Conservation (phyloP, 1,140 invertebrate species). For the Physella acuta region DNA sequence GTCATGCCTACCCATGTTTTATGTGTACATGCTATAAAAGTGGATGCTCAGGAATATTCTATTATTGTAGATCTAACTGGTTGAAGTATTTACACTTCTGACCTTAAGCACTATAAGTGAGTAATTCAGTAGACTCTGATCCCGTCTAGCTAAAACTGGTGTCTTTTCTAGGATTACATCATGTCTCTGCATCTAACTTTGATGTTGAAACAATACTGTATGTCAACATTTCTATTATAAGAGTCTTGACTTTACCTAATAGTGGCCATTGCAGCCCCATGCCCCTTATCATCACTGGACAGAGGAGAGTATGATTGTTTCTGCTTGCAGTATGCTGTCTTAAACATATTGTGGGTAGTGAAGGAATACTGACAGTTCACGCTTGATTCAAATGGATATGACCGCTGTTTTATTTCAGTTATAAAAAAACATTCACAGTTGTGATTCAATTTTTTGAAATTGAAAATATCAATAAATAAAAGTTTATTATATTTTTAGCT, state of each 20-base stretch:
- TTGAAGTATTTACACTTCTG: too few relatives aligned
- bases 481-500: neutral
- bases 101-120: neutral
- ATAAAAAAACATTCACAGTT: neutral
- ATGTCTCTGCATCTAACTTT: neutral
- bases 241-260: neutral
- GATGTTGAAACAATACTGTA: neutral
- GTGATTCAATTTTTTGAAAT: neutral
- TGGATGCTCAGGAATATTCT: too few relatives aligned
- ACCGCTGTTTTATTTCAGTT: neutral
- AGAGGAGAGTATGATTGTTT: neutral
- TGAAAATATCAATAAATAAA: neutral
- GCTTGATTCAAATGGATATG: slow-evolving; percentile 1
- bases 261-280: neutral
- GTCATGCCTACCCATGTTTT: too few relatives aligned
- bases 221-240: neutral
- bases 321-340: neutral
- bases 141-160: neutral
- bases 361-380: neutral
- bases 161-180: neutral
- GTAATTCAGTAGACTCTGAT: neutral
- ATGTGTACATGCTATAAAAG: too few relatives aligned
- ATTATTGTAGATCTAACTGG: too few relatives aligned
- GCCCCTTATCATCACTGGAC: neutral
- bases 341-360: neutral